Base-by-base conservation (phyloP, 2,888 invertebrate genomes). In the Amphipyra berbera region DNA sequence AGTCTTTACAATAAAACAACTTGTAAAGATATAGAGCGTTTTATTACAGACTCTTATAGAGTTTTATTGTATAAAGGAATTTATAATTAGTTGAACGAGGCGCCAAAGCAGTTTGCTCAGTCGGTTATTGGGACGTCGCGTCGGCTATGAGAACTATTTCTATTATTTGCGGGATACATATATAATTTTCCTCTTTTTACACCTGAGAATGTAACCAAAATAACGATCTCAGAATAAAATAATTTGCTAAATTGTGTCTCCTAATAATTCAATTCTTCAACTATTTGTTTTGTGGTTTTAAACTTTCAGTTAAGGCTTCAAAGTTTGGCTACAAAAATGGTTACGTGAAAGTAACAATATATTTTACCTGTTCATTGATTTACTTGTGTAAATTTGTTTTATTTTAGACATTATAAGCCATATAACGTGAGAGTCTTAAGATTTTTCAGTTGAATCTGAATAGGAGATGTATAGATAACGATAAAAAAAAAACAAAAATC, bases 211-310 rank as follows among this genome's bases (percentile, higher is more conserved):
- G 8, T 64, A 62, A 54, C 65, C 60, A 58, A 69, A 59, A 58
- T 55, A 30, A 57, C 56, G 73, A 73, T 73, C 73, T 73, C 73
- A 68, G 53, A 49, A 38, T 0, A 37, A 14, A 41, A 54, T 50
- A 15, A 55, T 52, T 61, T 53, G 50, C 21, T 54, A 61, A 61
- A 58, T 52, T 59, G 14, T 48, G 21, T 67, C 55, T 52, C 33
- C 8, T 35, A 46, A 42, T 55, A 30, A 37, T 49, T 70, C 44
- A 6, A 6, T 49, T 52, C 27, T 47, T 48, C 30, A 41, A 8
- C 7, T 42, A 33, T 37, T 48, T 5, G 27, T 64, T 52, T 47
- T 47, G 33, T 27, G 40, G 42, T 60, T 56, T 45, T 21, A 21
- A 64, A 50, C 55, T 53, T n/a, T 37, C 37, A 10, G 14, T 54